phyloP scores from a whole-genome alignment of 2,888 invertebrate species.

The Chloromyia formosa region DNA sequence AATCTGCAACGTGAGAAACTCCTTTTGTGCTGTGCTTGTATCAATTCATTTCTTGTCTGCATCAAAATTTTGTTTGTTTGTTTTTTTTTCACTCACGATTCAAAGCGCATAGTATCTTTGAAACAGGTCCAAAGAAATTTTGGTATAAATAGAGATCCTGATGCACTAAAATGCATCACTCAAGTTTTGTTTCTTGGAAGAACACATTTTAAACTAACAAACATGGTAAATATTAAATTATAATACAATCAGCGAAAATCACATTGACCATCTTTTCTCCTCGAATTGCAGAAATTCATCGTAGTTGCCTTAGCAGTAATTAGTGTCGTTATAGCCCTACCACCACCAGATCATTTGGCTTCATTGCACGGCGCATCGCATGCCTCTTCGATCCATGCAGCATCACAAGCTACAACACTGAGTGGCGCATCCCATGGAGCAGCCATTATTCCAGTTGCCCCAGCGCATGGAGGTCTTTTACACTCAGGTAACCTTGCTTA shows the following conservation, averaged over 20 bases:
- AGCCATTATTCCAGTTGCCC: neutral
- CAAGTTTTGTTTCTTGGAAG: neutral
- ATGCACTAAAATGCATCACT: slow-evolving; percentile 12
- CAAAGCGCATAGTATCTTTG: too few species aligned
- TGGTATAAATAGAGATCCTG: slow-evolving; percentile 27
- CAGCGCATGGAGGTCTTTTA: neutral
- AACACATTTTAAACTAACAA: neutral
- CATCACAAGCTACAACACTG: too few species aligned
- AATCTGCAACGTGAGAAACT: too few species aligned
- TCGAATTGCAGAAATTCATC: neutral
- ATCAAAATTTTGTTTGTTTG: too few species aligned
- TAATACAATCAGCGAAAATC: too few species aligned
- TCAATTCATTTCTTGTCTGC: too few species aligned
- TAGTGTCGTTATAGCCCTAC: neutral
- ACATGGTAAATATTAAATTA: slow-evolving; percentile 26
- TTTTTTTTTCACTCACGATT: too few species aligned
- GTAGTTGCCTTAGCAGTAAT: neutral
- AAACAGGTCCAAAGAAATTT: neutral
- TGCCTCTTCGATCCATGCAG: too few species aligned
- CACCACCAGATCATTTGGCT: neutral
- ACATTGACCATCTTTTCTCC: too few species aligned
- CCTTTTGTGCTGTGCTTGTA: too few species aligned
- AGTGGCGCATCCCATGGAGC: too few species aligned
- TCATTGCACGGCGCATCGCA: too few species aligned
- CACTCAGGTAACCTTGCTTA: neutral